Conservation (phyloP, 2,113 vertebrate genomes). For the rabbit (Oryctolagus cuniculus) region mOryCun1.1 NC_091436.1:165679501-165680000, state of each 20-base stretch:
- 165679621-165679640: too few relatives aligned
- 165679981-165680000: background rate
- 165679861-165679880: fast-evolving
- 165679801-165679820: fast-evolving
- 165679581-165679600: too few relatives aligned
- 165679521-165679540: too few relatives aligned
- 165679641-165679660: too few relatives aligned
- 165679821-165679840: fast-evolving
- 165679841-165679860: background rate
- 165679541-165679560: too few relatives aligned
- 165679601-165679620: too few relatives aligned
- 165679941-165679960: background rate
- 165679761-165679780: background rate
- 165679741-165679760: background rate
- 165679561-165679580: too few relatives aligned
- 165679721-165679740: background rate
- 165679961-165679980: background rate
- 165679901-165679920: background rate
- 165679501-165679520: too few relatives aligned
- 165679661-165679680: too few relatives aligned
- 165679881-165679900: too few relatives aligned
- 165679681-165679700: too few relatives aligned
- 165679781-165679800: background rate
- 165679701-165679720: background rate
- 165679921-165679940: background rate